Base-by-base conservation (phyloP, 2,888 invertebrate genomes). In the Drosophila leonis region DNA sequence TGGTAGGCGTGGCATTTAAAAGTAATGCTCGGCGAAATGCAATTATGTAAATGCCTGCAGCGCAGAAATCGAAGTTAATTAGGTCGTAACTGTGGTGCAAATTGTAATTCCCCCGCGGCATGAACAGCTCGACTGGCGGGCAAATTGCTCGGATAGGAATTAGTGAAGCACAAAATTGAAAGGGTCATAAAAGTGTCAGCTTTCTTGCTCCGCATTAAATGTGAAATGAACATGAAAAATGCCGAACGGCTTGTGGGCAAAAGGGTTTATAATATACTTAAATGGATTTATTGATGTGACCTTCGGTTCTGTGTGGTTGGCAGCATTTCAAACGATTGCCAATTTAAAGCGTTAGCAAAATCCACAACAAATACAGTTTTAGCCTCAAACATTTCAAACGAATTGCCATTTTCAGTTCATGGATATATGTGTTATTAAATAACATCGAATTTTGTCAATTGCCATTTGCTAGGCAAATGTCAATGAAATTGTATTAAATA, bases 31-130 rank as follows among this genome's bases (percentile, higher is more conserved):
- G 51, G 72, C 78, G 63, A 80, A 81, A 84, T 87, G 85, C 85
- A 83, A 87, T 86, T 86, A 86, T 87, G 87, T 87, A 85, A 87
- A 86, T 87, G 87, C 82, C 85, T 66, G 75, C 72, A 76, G 80
- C 57, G 69, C 72, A 72, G 65, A 80, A 85, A 86, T 86, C 86
- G 87, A 86, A 86, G 86, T 87, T 86, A 86, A 86, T 86, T 87
- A 83, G 87, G 83, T 87, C 75, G 75, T 82, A 80, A 83, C 80
- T 79, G 78, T 80, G 78, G 73, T 72, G 82, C 76, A 75, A 84
- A 80, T 82, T 80, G 72, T 69, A 68, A 72, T 71, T 72, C 68
- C 80, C 46, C 54, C 35, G 54, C 64, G 64, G 46, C 52, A 49
- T 42, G 37, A 56, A 7, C 33, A 27, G 52, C 54, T 31, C 3